Percentiles rank a stretch among this genome's conserved stretches.
Conservation (phyloP, 2,888 invertebrate species). For the Dusona sp. region DNA sequence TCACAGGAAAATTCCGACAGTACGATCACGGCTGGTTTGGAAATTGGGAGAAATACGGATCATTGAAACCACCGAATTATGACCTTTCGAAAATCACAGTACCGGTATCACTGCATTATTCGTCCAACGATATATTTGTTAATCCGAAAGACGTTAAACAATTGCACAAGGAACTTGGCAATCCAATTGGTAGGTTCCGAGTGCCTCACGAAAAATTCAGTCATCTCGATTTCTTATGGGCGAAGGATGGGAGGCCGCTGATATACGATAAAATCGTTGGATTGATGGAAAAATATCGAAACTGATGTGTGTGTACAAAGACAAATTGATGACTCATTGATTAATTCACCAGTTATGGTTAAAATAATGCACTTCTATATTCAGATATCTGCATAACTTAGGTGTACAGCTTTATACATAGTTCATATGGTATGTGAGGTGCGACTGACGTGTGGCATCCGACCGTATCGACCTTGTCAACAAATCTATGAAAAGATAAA, state of each 20-base stretch:
- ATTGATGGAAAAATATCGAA: slow-evolving; percentile 63
- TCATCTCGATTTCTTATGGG: slow-evolving; percentile 89
- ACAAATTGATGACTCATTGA: not conserved
- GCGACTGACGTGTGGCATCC: not conserved
- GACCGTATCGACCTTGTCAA: not conserved
- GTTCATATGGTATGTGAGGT: not conserved
- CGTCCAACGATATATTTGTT: slow-evolving; percentile 88
- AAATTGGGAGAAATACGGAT: slow-evolving; percentile 87
- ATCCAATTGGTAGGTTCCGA: slow-evolving; percentile 85
- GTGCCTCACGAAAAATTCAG: slow-evolving; percentile 86
- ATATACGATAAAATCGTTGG: slow-evolving; percentile 84
- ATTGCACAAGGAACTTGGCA: slow-evolving; percentile 86
- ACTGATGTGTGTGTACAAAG: slow-evolving; percentile 10
- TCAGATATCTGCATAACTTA: not conserved
- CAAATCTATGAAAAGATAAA: not conserved
- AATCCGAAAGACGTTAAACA: slow-evolving; percentile 85
- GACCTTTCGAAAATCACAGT: slow-evolving; percentile 86
- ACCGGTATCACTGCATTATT: slow-evolving; percentile 89
- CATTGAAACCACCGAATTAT: slow-evolving; percentile 87
- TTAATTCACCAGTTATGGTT: not conserved
- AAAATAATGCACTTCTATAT: not conserved
- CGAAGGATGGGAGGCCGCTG: slow-evolving; percentile 85
- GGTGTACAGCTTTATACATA: not conserved
- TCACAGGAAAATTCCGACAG: slow-evolving; percentile 83
- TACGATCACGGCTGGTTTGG: slow-evolving; percentile 85